Conservation (phyloP, 2,113 vertebrate species). For the Pseudorectes ferrugineus region DNA sequence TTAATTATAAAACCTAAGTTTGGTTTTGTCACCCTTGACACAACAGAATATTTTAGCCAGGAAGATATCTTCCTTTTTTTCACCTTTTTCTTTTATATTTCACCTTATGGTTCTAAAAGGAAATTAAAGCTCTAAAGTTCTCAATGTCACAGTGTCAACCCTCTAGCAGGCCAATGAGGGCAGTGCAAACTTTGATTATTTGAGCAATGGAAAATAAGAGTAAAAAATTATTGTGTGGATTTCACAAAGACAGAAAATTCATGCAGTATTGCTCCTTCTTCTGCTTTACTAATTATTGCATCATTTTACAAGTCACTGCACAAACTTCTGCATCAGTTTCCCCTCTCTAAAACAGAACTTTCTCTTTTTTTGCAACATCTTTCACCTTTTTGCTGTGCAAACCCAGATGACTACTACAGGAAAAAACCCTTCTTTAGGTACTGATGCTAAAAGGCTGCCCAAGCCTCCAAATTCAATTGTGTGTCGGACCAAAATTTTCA, state of each 20-base stretch:
- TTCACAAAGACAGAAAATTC: background rate
- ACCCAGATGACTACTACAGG: background rate
- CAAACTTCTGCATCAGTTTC: background rate
- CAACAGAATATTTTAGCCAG: slow-evolving; percentile 5
- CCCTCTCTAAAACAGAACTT: background rate
- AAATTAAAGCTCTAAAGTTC: background rate
- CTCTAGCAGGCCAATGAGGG: background rate
- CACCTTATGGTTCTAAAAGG: background rate
- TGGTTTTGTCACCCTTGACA: slow-evolving; percentile 66
- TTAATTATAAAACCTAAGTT: slow-evolving; percentile 84
- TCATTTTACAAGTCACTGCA: background rate
- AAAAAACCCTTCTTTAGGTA: background rate
- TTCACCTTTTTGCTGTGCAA: background rate
- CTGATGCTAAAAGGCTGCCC: background rate
- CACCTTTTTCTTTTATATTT: background rate
- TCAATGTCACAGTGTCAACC: background rate
- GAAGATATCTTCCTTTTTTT: background rate
- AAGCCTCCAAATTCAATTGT: background rate
- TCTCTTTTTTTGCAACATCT: background rate
- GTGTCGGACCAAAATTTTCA: background rate
- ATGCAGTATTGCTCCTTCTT: background rate
- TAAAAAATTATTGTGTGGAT: background rate
- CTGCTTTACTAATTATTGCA: background rate
- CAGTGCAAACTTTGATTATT: background rate
- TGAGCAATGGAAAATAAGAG: background rate